Evolutionary conservation across 2,113 vertebrate species (phyloP).

Genomic region (Boulengeromyrus knoepffleri): DNA sequence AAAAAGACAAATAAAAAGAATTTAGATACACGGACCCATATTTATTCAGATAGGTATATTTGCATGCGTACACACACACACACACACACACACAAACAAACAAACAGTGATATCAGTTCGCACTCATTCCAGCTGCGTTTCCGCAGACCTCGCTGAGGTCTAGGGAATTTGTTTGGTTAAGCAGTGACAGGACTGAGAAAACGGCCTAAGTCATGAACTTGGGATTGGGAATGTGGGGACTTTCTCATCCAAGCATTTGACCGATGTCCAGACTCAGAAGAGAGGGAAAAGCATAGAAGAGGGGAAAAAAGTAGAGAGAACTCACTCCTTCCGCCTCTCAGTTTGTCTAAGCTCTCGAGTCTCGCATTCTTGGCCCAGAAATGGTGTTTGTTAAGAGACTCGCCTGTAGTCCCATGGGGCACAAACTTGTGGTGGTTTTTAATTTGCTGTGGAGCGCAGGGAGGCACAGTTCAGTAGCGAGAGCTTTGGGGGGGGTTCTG

Average conservation of each 20-base stretch:
- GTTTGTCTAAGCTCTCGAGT: conserved; percentile 1
- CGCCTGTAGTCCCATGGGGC: not conserved
- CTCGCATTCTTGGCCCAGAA: not conserved
- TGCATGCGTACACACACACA: not conserved
- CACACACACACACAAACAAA: not conserved
- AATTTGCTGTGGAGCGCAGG: not conserved
- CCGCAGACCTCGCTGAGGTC: conserved; percentile 27
- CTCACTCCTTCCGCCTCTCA: not conserved
- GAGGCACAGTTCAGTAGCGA: not conserved
- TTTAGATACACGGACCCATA: not conserved
- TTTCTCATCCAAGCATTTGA: conserved; percentile 49
- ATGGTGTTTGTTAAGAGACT: conserved; percentile 11
- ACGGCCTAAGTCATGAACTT: not conserved
- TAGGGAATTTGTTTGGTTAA: conserved; percentile 26
- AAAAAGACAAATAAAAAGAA: not conserved
- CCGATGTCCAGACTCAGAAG: conserved; percentile 18
- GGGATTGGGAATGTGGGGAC: conserved; percentile 25
- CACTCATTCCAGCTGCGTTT: not conserved
- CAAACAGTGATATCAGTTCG: not conserved
- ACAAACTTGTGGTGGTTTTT: not conserved
- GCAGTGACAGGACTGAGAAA: conserved; percentile 27
- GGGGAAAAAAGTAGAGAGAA: not conserved
- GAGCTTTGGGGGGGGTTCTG: not conserved
- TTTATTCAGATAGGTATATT: not conserved
- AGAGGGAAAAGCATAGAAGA: conserved; percentile 13